phyloP scores from a whole-genome alignment of 1,140 invertebrate genomes.

The Leptinotarsa lineolata region DNA sequence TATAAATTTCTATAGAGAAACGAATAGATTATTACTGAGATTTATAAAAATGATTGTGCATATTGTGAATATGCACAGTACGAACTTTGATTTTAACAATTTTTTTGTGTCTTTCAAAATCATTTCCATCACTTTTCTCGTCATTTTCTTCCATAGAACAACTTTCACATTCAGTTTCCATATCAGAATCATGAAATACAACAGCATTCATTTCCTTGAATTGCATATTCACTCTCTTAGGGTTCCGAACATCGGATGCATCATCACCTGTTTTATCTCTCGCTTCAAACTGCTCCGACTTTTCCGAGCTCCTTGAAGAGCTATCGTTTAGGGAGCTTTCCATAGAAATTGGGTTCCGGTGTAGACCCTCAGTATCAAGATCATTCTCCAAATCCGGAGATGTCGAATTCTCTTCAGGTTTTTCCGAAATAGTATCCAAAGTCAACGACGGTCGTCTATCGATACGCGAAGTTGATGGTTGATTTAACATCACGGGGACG shows the following conservation, averaged over 20 bases:
- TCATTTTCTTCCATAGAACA: constrained; percentile 10
- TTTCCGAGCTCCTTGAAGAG: background rate
- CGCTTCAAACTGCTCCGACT: background rate
- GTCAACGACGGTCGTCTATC: background rate
- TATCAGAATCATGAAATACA: background rate
- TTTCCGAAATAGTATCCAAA: constrained; percentile 26
- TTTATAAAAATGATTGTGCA: constrained; percentile 31
- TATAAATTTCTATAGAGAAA: no score
- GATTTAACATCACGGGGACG: constrained; percentile 10
- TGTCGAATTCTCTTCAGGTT: constrained; percentile 5
- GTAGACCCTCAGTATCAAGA: background rate
- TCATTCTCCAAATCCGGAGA: no score
- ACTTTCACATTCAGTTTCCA: background rate
- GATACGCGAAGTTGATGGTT: background rate
- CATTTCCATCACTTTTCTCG: background rate
- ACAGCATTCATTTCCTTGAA: background rate
- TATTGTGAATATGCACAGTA: constrained; percentile 27
- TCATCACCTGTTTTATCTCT: background rate
- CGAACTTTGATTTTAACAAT: constrained; percentile 27
- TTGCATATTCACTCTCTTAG: background rate
- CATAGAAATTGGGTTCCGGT: no score
- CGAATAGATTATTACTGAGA: background rate
- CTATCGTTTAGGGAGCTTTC: background rate
- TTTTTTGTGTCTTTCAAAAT: background rate
- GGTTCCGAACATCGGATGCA: background rate